A percentile compares a stretch with the other conserved stretches of the same genome.
These are phyloP conservation scores for Vanessa cardui DNA, from an alignment of 2,888 invertebrate genomes.

Conservation along the genomic window DNA sequence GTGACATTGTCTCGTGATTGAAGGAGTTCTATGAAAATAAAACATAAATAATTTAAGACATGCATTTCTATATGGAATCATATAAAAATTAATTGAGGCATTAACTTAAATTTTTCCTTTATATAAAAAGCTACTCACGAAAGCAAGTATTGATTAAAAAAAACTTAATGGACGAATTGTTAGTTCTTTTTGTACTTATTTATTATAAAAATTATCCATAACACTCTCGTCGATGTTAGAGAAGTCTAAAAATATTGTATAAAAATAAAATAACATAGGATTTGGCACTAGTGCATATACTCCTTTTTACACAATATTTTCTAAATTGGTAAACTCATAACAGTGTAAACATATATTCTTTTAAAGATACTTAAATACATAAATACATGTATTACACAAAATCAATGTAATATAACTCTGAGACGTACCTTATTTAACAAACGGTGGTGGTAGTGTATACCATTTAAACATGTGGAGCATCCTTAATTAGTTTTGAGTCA, in stretches of 20 bases:
- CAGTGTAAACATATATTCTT: conserved; percentile 49
- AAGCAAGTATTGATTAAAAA: conserved; percentile 61
- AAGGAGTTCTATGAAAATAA: conserved; percentile 61
- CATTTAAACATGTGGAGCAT: conserved; percentile 80
- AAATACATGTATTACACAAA: conserved; percentile 74
- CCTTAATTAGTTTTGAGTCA: conserved; percentile 82
- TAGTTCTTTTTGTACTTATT: conserved; percentile 37
- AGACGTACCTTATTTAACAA: conserved; percentile 79
- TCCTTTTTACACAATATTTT: conserved; percentile 42
- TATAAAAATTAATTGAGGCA: conserved; percentile 62
- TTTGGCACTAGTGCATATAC: conserved; percentile 73
- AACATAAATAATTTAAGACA: conserved; percentile 54
- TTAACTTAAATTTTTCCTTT: conserved; percentile 56
- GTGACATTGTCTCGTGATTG: conserved; percentile 41
- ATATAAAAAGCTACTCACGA: conserved; percentile 70
- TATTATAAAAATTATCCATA: conserved; percentile 64
- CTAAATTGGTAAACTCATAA: conserved; percentile 69
- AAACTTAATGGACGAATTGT: conserved; percentile 39
- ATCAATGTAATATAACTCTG: conserved; percentile 70
- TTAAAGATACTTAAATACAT: conserved; percentile 60
- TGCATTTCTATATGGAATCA: conserved; percentile 67
- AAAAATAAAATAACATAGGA: conserved; percentile 33
- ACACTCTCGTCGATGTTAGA: conserved; percentile 65
- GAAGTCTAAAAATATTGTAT: conserved; percentile 36
- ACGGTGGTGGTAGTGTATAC: conserved; percentile 79